Base-by-base conservation (phyloP, 1,140 invertebrate genomes). In the Aphelinus certus region DNA sequence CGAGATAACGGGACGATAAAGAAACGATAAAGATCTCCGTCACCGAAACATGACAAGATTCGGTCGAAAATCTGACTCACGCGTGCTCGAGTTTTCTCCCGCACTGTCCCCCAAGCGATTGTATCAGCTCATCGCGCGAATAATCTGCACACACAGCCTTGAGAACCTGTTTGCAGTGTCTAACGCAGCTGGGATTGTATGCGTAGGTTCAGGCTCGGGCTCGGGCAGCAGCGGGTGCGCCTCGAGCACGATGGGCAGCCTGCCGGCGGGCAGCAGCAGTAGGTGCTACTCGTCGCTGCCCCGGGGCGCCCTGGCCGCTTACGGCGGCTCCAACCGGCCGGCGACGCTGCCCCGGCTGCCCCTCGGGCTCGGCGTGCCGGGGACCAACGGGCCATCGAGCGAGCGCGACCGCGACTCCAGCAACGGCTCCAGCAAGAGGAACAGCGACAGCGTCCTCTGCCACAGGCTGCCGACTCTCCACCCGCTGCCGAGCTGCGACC, bases 391-490 rank as follows among this genome's bases (percentile, higher is more conserved):
- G 77, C 80, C 7, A 78, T 75, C 43, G 5, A 4, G 10, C 9
- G 48, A 51, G n/a, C 83, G 83, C 64, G 82, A 83, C 53, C 71
- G 81, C 43, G 83, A 83, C 69, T 79, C 81, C 68, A 84, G 85
- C 47, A 86, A 87, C 65, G 83, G 83, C 3, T 85, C 84, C 65
- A 87, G 86, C 79, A 90, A 90, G 73, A 79, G 89, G 47, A 88
- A 89, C 67, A 89, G 88, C 62, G 89, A 90, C 76, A 89, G 89
- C 43, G 86, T 89, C 1, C 83, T 90, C 0, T 90, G 89, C 49
- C 89, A 90, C 78, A 81, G 88, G 61, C 83, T 89, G 76, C 87
- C 89, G 10, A 84, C 88, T n/a, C 76, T 89, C 71, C 87, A 89
- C 75, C 89, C 89, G 3, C 71, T 89, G 6, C 89, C 89, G 1